Evolutionary conservation across 2,888 invertebrate genomes (phyloP).

Genomic region (Campopleginae sp.): DNA sequence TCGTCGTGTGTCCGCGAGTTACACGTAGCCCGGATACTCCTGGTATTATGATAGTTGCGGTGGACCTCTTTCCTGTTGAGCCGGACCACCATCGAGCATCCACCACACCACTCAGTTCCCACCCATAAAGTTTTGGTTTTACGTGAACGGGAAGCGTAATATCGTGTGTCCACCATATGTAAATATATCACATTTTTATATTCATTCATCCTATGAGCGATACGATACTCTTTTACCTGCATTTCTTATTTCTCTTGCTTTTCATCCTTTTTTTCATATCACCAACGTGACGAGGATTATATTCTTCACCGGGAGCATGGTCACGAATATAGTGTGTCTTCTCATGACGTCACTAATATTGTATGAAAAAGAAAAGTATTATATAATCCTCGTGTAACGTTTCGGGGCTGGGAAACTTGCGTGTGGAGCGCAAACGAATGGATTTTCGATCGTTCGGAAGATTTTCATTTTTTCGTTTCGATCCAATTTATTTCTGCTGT

Average conservation of each 20-base stretch:
- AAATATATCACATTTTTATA: slow-evolving; percentile 37
- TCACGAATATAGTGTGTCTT: slow-evolving; percentile 53
- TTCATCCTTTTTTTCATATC: slow-evolving; percentile 51
- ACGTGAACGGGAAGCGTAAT: slow-evolving; percentile 80
- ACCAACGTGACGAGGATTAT: slow-evolving; percentile 59
- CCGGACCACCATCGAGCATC: slow-evolving; percentile 67
- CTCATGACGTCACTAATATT: slow-evolving; percentile 48
- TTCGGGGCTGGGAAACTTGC: slow-evolving; percentile 1
- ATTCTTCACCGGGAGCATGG: slow-evolving; percentile 49
- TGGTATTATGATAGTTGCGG: slow-evolving; percentile 81
- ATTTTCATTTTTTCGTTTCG: not conserved
- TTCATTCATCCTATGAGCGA: slow-evolving; percentile 62
- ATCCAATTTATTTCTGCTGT: not conserved
- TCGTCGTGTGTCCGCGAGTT: slow-evolving; percentile 53
- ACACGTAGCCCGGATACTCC: slow-evolving; percentile 76
- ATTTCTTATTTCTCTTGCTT: slow-evolving; percentile 24
- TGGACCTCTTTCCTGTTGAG: slow-evolving; percentile 81
- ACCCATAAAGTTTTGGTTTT: slow-evolving; percentile 78
- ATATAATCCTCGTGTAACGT: slow-evolving; percentile 19
- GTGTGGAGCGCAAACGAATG: not conserved
- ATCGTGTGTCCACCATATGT: slow-evolving; percentile 77
- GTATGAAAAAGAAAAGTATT: slow-evolving; percentile 13
- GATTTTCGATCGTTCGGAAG: not conserved
- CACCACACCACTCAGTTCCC: slow-evolving; percentile 72
- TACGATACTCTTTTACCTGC: slow-evolving; percentile 57